phyloP scores from a whole-genome alignment of 1,140 invertebrate genomes.

The Orussus abietinus region DNA sequence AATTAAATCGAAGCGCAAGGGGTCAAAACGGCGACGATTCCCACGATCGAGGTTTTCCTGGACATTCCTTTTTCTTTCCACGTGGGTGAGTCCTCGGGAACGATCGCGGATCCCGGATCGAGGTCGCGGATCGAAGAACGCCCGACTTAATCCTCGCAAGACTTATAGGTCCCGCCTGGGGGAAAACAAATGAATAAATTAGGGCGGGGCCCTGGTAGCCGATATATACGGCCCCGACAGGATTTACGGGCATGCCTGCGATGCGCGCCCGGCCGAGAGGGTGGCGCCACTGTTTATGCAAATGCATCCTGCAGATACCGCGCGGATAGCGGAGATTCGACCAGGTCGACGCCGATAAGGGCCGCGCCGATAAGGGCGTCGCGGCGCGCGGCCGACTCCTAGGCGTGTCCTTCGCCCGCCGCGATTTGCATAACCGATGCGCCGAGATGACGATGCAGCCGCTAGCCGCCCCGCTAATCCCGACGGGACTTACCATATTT shows the following conservation, averaged over 20 bases:
- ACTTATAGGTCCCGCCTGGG: neutral
- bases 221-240: neutral
- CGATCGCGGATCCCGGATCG: no score
- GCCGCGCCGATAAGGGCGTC: no score
- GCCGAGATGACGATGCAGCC: slow-evolving; percentile 1
- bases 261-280: neutral
- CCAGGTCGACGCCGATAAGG: neutral
- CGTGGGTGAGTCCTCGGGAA: no score
- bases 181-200: slow-evolving; percentile 1
- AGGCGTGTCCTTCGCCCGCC: neutral
- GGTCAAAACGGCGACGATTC: no score
- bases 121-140: no score
- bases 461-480: neutral
- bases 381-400: no score
- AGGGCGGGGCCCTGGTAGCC: slow-evolving; percentile 1
- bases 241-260: neutral
- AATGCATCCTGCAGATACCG: neutral
- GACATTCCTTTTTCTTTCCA: no score
- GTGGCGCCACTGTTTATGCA: slow-evolving; percentile 1
- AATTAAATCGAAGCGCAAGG: no score
- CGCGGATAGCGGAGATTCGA: neutral
- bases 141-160: no score
- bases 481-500: neutral
- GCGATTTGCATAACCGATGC: neutral
- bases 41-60: no score